Base-by-base conservation (phyloP, 1,140 invertebrate species). In the Zaprionus ghesquierei region DNA sequence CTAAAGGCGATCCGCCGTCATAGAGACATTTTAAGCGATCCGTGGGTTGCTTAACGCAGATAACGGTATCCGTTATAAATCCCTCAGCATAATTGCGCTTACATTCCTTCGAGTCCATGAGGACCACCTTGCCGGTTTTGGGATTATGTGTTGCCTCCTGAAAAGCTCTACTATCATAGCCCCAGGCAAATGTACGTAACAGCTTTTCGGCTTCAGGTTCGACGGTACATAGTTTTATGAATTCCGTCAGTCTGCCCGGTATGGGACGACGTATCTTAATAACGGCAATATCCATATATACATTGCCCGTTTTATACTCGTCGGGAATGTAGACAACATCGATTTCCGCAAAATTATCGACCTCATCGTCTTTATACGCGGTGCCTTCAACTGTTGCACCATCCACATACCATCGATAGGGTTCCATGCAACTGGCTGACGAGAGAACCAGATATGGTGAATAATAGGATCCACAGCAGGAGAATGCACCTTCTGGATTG, bases 351-450 rank as follows among this genome's bases (percentile, higher is more conserved):
- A 18, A 66, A 5, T 53, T 60, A 4, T 53, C 49, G 3, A 10
- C 9, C 12, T 73, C 69, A 5, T 25, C 25, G 1, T 15, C 20
- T 0, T 4, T 6, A 20, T 73, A 49, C 5, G 61, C 65, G 2
- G 77, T 74, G 2, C 55, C 41, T 9, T 63, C 58, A 3, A 69
- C 75, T 23, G 25, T 65, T 8, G 44, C 29, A 3, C 55, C 54
- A 1, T 38, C 27, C 0, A 61, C 2, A 12, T 44, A 53, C 9
- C 65, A 65, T 2, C 63, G 58, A 49, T 56, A 56, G 0, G 65
- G 70, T 5, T 50, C 3, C 15, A 79, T 70, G 22, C 77, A 79
- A 49, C 60, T 78, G 10, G 58, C 78, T 0, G 78, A 80, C 9
- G 59, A 59, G 10, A 80, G 22, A 10, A 78, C 62, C 58, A 78